Conservation (phyloP, 2,113 vertebrate species). For the Pycnonotus jocosus region DNA sequence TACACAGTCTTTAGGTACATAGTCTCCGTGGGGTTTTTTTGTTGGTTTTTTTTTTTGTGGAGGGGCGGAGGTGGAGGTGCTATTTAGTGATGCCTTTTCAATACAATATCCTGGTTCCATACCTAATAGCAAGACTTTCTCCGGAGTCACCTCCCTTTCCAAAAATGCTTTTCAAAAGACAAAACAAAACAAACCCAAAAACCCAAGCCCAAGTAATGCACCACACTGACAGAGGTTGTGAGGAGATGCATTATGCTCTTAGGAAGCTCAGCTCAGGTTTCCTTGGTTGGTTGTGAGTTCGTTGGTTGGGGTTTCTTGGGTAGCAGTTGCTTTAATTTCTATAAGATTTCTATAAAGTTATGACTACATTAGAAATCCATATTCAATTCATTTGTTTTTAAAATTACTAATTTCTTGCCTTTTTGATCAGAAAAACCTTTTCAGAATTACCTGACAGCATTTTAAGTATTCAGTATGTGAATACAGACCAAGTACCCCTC, state of each 20-base stretch:
- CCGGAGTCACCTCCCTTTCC: neutral
- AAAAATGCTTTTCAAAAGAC: neutral
- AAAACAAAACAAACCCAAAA: too few relatives aligned
- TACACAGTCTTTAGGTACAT: neutral
- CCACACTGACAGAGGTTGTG: neutral
- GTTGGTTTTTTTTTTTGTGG: neutral
- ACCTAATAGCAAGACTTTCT: neutral
- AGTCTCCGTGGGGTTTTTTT: too few relatives aligned
- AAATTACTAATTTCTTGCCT: neutral
- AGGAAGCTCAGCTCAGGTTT: neutral
- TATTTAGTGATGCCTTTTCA: neutral
- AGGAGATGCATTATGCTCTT: neutral
- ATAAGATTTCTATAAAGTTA: neutral
- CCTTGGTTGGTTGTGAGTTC: neutral
- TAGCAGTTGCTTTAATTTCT: neutral
- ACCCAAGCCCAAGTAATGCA: neutral
- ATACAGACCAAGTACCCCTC: neutral
- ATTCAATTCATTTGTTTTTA: neutral
- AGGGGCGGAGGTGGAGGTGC: fast-evolving
- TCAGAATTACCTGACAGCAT: neutral
- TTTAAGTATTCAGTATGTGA: neutral
- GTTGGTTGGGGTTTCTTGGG: neutral
- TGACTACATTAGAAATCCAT: neutral
- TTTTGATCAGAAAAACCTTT: neutral
- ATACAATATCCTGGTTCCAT: neutral